These are phyloP conservation scores for Echinops telfairi DNA, from an alignment of 2,113 vertebrate genomes.

Conservation along the genomic window DNA sequence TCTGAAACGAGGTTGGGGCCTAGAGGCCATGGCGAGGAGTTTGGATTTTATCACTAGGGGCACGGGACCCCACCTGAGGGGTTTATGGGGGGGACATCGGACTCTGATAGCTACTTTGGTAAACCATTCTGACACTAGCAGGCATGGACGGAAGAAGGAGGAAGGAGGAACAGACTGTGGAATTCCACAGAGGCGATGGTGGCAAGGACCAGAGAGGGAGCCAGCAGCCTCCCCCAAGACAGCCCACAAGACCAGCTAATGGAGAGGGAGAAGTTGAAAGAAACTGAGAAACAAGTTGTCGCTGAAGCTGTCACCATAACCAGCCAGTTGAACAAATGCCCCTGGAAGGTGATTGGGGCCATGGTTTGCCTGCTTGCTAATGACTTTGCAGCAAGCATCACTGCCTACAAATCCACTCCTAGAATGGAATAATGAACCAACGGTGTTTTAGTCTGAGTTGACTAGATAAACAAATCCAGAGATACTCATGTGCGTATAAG, in stretches of 20 bases:
- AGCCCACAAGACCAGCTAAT: neutral
- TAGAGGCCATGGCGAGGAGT: neutral
- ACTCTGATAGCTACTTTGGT: too few relatives aligned
- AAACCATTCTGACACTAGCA: neutral
- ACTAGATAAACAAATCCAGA: too few relatives aligned
- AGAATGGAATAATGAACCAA: neutral
- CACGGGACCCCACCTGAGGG: neutral
- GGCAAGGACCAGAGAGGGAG: neutral
- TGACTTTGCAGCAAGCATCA: neutral
- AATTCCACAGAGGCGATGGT: neutral
- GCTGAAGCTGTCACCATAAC: neutral
- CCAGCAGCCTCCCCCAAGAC: fast-evolving
- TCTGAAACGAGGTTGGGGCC: neutral
- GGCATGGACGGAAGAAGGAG: neutral
- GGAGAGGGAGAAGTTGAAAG: neutral
- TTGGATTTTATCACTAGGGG: neutral
- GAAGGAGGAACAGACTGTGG: too few relatives aligned
- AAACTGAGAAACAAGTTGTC: neutral
- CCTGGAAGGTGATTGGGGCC: neutral
- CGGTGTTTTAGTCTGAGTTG: neutral
- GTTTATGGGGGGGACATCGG: neutral
- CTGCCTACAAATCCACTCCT: constrained; percentile 14
- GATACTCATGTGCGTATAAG: too few relatives aligned
- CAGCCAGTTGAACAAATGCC: neutral
- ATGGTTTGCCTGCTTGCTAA: neutral